These are phyloP conservation scores for Notiomystis cincta DNA, from an alignment of 2,113 vertebrate species.

Conservation along the genomic window DNA sequence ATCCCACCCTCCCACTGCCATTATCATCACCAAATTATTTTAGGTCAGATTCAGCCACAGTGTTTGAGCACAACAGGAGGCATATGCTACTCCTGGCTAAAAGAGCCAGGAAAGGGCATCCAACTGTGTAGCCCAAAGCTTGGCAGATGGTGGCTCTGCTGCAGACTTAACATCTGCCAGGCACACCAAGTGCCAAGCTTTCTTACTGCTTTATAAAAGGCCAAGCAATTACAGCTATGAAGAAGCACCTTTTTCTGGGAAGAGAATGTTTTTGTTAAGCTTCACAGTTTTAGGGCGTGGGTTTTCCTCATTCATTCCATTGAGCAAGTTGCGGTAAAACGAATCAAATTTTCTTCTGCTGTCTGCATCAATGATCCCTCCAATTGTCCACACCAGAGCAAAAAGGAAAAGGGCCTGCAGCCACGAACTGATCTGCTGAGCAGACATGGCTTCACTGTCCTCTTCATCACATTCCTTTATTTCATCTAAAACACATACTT, in stretches of 20 bases:
- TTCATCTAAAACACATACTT: slow-evolving; percentile 78
- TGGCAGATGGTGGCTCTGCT: slow-evolving; percentile 17
- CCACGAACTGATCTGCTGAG: slow-evolving; percentile 84
- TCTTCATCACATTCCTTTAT: slow-evolving; percentile 55
- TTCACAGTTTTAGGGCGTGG: slow-evolving; percentile 83
- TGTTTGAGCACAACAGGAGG: background rate
- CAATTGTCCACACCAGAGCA: slow-evolving; percentile 86
- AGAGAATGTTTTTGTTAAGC: slow-evolving; percentile 81
- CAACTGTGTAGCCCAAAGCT: background rate
- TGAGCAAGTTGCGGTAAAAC: slow-evolving; percentile 83
- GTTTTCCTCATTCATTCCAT: slow-evolving; percentile 71
- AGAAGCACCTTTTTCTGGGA: slow-evolving; percentile 84
- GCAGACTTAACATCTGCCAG: background rate
- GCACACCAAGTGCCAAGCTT: background rate
- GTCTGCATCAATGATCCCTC: slow-evolving; percentile 80
- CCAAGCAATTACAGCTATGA: background rate
- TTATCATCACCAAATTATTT: background rate
- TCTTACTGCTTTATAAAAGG: background rate
- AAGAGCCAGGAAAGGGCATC: background rate
- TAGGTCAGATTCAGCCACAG: background rate
- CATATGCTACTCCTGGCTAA: background rate
- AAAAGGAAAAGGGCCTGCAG: slow-evolving; percentile 89
- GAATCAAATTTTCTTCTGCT: slow-evolving; percentile 87
- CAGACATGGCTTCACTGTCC: slow-evolving; percentile 70
- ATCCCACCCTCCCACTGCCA: fast-evolving